phyloP scores from a whole-genome alignment of 2,888 invertebrate genomes.

The Urechis unicinctus region DNA sequence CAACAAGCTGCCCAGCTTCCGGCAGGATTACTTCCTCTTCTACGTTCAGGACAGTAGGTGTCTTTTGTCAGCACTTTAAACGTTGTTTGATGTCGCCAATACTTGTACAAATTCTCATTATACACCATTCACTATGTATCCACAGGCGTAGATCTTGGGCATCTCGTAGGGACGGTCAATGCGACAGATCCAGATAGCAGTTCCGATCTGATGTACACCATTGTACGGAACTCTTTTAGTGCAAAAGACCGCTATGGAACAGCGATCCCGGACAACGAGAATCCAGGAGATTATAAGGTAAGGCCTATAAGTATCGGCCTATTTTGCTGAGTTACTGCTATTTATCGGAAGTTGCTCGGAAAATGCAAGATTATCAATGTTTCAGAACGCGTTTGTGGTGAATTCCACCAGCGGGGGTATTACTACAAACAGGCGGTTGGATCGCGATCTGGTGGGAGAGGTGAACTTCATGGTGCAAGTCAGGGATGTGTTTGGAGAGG shows the following conservation, averaged over 20 bases:
- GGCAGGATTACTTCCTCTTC: not conserved
- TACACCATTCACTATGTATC: not conserved
- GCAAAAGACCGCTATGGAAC: not conserved
- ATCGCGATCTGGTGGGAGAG: not conserved
- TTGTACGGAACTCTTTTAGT: not conserved
- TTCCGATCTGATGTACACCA: not conserved
- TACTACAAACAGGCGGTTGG: not conserved
- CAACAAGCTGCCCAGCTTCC: conserved; percentile 39
- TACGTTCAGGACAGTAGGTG: not conserved
- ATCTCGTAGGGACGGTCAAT: not conserved
- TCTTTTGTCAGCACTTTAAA: too few relatives aligned
- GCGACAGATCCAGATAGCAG: not conserved
- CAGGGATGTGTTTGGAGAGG: too few relatives aligned
- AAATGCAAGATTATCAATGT: too few relatives aligned
- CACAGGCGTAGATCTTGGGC: not conserved
- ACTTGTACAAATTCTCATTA: too few relatives aligned
- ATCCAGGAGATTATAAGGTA: too few relatives aligned
- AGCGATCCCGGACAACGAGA: not conserved
- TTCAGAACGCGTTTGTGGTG: not conserved
- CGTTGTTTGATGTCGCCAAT: too few relatives aligned
- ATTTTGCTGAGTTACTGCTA: too few relatives aligned
- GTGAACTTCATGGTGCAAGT: not conserved
- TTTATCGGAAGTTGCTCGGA: too few relatives aligned
- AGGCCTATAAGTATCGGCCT: too few relatives aligned
- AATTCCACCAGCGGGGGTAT: not conserved